These are phyloP conservation scores for Prionailurus bengalensis DNA, from an alignment of 2,113 vertebrate species.

Conservation along the genomic window DNA sequence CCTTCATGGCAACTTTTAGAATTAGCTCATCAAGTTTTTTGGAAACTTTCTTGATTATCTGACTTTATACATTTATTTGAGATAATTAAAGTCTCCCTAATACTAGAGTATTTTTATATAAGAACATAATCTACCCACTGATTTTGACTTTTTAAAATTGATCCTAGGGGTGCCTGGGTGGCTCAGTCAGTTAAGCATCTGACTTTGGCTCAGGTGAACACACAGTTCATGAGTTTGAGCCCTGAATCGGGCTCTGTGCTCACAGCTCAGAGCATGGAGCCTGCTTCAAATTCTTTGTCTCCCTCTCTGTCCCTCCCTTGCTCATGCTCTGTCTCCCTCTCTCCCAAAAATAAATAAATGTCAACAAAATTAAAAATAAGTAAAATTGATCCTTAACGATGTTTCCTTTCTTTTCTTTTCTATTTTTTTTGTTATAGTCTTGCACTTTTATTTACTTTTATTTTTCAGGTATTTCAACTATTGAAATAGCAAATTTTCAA, in stretches of 20 bases:
- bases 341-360: no score
- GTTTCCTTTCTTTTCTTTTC: not conserved
- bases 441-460: not conserved
- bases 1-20: not conserved
- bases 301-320: no score
- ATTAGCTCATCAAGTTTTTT: not conserved
- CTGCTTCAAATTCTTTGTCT: no score
- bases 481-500: not conserved
- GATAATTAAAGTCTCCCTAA: not conserved
- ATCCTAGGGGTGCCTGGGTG: no score
- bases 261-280: no score
- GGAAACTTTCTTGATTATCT: not conserved
- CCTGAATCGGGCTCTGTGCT: no score
- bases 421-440: not conserved
- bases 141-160: not conserved
- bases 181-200: no score
- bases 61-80: not conserved
- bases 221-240: no score
- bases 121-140: not conserved
- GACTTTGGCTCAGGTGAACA: no score
- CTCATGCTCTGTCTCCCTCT: no score
- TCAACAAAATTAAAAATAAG: no score
- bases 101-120: not conserved
- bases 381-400: not conserved
- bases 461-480: not conserved